Conservation (phyloP, 2,888 invertebrate genomes). For the Dorcus hopei region DNA sequence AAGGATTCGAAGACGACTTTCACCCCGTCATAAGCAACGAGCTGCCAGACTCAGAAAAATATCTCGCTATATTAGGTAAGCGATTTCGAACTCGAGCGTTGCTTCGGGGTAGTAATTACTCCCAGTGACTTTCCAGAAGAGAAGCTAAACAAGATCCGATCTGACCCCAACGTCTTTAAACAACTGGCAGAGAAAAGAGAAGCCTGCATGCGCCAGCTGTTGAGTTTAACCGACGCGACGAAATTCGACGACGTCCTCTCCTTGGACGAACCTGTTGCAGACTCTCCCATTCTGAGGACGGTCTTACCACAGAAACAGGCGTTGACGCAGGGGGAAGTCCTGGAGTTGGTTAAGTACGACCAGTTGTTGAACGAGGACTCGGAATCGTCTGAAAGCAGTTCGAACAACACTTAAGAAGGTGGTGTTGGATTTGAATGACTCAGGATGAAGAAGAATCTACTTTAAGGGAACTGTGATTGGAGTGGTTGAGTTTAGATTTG, state of each 20-base stretch:
- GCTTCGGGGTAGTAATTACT: too few relatives aligned
- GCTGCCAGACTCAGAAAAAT: conserved; percentile 63
- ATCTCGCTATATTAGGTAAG: conserved; percentile 65
- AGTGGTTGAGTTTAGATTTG: too few relatives aligned
- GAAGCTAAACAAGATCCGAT: conserved; percentile 52
- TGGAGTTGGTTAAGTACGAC: conserved; percentile 55
- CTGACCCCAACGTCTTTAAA: conserved; percentile 50
- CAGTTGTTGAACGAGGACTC: conserved; percentile 45
- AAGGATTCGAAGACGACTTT: conserved; percentile 60
- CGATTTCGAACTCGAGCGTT: neutral
- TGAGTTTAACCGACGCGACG: conserved; percentile 35
- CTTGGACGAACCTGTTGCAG: conserved; percentile 49
- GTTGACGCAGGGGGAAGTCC: conserved; percentile 52
- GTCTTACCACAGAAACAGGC: conserved; percentile 53
- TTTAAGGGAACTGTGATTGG: too few relatives aligned
- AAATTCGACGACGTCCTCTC: conserved; percentile 37
- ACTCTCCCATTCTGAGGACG: conserved; percentile 48
- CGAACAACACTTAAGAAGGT: conserved; percentile 3
- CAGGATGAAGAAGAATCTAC: too few relatives aligned
- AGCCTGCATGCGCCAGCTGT: conserved; percentile 52
- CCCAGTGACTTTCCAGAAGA: conserved; percentile 43
- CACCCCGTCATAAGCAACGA: conserved; percentile 47
- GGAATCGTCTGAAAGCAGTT: conserved; percentile 2
- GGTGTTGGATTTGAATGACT: too few relatives aligned
- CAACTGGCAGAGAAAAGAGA: conserved; percentile 53